Evolutionary conservation across 2,113 vertebrate genomes (phyloP).

Genomic region (Motacilla alba): DNA sequence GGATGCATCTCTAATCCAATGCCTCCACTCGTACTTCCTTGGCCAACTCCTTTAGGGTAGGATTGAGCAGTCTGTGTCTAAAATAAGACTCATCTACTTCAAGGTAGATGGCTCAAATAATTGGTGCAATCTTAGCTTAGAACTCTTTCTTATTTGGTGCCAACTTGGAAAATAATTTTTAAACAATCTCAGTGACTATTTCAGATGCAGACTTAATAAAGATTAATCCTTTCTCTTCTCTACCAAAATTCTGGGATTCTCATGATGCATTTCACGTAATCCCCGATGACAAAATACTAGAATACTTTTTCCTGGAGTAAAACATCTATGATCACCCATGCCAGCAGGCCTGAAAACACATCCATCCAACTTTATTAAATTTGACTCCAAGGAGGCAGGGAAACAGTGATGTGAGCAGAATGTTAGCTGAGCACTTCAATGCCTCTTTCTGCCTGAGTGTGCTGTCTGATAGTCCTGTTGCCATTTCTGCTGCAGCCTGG

Average conservation of each 20-base stretch:
- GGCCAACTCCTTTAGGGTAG: not conserved
- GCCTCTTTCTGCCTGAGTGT: not conserved
- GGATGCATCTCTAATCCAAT: accelerated
- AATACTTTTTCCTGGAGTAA: not conserved
- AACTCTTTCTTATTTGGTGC: not conserved
- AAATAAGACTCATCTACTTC: not conserved
- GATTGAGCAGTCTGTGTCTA: not conserved
- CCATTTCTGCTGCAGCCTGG: not conserved
- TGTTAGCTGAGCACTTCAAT: not conserved
- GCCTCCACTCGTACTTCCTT: not conserved
- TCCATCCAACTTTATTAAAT: not conserved
- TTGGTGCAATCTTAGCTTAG: not conserved
- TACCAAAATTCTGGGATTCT: not conserved
- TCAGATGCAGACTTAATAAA: not conserved
- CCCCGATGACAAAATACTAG: not conserved
- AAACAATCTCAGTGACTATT: not conserved
- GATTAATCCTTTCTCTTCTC: not conserved
- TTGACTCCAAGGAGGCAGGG: not conserved
- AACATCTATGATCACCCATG: not conserved
- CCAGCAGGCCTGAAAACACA: not conserved
- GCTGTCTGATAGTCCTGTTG: not conserved
- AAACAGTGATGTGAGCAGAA: not conserved
- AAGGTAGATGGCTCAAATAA: not conserved
- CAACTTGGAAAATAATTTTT: not conserved
- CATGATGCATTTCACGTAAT: not conserved